Evolutionary conservation across 2,888 invertebrate species (phyloP).

Genomic region (Coenonympha arcania): DNA sequence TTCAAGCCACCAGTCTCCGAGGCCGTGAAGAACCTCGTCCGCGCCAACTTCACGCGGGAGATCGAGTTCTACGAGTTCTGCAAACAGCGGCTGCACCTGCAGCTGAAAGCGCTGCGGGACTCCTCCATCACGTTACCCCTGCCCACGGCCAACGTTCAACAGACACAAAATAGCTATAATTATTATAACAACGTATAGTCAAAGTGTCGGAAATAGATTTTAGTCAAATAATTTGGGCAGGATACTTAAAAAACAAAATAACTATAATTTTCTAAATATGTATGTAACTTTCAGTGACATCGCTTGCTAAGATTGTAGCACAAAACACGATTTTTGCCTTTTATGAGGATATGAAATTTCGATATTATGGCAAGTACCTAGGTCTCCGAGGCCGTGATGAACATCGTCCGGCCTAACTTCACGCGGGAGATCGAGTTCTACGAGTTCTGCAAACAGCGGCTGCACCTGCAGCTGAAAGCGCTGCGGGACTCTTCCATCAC

Average conservation of each 20-base stretch:
- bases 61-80: constrained; percentile 95
- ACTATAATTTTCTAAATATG: neutral
- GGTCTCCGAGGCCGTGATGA: constrained; percentile 89
- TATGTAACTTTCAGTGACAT: too few relatives aligned
- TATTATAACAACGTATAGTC: constrained; percentile 12
- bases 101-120: constrained; percentile 81
- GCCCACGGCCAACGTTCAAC: constrained; percentile 25
- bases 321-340: too few relatives aligned
- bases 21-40: constrained; percentile 86
- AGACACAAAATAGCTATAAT: constrained; percentile 12
- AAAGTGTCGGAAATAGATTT: too few relatives aligned
- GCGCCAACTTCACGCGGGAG: constrained; percentile 89
- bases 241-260: neutral
- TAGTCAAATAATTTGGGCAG: constrained; percentile 10
- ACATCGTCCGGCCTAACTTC: constrained; percentile 88
- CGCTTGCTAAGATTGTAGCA: too few relatives aligned
- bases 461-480: constrained; percentile 85
- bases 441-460: constrained; percentile 88
- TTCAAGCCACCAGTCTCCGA: constrained; percentile 92
- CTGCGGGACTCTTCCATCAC: constrained; percentile 71
- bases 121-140: constrained; percentile 51
- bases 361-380: too few relatives aligned
- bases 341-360: too few relatives aligned
- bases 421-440: constrained; percentile 93
- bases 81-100: constrained; percentile 86